Conservation (phyloP, 2,113 vertebrate species). For the Apistogramma diplotaenia region DNA sequence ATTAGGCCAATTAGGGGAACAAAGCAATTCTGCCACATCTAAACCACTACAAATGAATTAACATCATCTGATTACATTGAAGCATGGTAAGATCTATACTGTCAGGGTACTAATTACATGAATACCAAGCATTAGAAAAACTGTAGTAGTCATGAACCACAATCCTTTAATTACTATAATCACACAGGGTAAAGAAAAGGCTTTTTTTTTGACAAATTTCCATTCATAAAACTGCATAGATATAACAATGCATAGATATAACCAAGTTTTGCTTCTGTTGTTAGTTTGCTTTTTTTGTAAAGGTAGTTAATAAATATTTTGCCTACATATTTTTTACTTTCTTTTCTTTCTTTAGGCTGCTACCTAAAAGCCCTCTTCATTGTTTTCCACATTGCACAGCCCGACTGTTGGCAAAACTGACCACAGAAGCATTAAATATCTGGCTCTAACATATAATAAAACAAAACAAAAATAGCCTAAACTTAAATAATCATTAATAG, state of each 20-base stretch:
- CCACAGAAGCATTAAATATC: not conserved
- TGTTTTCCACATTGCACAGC: not conserved
- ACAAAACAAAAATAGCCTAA: not conserved
- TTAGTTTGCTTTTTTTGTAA: not conserved
- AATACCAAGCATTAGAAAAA: not conserved
- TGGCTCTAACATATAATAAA: not conserved
- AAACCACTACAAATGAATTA: constrained; percentile 67
- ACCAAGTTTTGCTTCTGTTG: not conserved
- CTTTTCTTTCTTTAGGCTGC: not conserved
- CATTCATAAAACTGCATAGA: not conserved
- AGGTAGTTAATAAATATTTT: not conserved
- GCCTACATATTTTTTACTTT: too few species aligned
- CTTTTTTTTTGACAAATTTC: not conserved
- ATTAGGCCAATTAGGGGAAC: constrained; percentile 68
- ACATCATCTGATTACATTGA: constrained; percentile 68
- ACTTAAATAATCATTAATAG: not conserved
- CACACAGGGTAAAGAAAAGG: not conserved
- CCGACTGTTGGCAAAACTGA: not conserved
- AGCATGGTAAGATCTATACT: constrained; percentile 33
- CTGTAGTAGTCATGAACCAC: not conserved
- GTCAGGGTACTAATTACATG: constrained; percentile 21
- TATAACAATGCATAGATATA: too few species aligned
- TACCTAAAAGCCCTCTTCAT: not conserved
- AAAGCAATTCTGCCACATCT: constrained; percentile 56
- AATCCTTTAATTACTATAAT: not conserved